Percentiles rank a stretch among this genome's conserved stretches.
These are phyloP conservation scores for Tretioscincus oriximinensis DNA, from an alignment of 2,113 vertebrate genomes.

Conservation along the genomic window DNA sequence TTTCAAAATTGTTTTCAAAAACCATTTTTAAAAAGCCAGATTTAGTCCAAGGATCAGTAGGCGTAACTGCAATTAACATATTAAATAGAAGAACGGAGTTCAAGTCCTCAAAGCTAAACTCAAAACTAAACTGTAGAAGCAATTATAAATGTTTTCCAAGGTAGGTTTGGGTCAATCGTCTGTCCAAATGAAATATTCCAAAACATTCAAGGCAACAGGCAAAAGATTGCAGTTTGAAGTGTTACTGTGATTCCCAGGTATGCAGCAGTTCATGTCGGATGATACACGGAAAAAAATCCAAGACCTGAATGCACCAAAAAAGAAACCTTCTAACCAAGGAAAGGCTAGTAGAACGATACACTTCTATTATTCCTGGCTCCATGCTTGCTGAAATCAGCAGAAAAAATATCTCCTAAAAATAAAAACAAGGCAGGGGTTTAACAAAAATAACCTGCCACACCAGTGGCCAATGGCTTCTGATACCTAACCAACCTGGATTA, in stretches of 20 bases:
- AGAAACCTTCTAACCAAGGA: background rate
- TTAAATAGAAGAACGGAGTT: background rate
- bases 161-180: background rate
- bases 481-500: background rate
- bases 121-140: conserved; percentile 2
- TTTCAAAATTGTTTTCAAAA: background rate
- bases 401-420: background rate
- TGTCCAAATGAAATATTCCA: background rate
- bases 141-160: background rate
- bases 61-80: background rate
- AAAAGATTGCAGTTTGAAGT: background rate
- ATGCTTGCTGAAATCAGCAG: background rate
- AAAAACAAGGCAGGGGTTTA: background rate
- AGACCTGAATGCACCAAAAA: background rate
- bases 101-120: background rate
- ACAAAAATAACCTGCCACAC: background rate
- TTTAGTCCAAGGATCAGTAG: background rate
- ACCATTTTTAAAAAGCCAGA: background rate
- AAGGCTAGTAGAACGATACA: background rate
- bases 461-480: background rate
- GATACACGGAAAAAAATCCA: background rate
- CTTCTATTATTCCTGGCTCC: background rate
- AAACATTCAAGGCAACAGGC: background rate
- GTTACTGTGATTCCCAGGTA: background rate
- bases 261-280: background rate